phyloP scores from a whole-genome alignment of 2,113 vertebrate species.

The Brienomyrus longianalis region DNA sequence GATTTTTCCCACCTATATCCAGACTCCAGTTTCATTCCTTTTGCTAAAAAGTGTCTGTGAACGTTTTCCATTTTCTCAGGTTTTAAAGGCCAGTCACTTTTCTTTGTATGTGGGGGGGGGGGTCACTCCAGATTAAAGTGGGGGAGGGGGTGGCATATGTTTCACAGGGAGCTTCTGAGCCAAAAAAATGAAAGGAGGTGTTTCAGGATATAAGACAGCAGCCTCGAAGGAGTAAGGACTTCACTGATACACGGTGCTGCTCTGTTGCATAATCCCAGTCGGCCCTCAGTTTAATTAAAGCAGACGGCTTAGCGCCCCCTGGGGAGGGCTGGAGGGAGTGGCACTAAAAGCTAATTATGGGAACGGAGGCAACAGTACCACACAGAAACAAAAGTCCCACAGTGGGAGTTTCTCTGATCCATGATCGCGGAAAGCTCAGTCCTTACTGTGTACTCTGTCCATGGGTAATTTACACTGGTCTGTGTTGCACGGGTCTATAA shows the following conservation, averaged over 20 bases:
- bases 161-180: background rate
- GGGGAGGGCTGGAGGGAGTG: background rate
- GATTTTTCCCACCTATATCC: background rate
- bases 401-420: background rate
- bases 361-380: background rate
- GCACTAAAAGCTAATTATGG: background rate
- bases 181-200: constrained; percentile 11
- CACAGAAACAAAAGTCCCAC: background rate
- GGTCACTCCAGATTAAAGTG: background rate
- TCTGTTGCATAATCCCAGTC: background rate
- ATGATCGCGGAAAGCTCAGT: no score
- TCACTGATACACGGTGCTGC: background rate
- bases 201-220: constrained; percentile 11
- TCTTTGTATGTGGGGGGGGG: background rate
- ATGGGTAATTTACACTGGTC: background rate
- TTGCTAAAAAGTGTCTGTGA: background rate
- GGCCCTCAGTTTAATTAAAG: background rate
- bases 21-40: background rate
- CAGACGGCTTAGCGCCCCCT: constrained; percentile 12
- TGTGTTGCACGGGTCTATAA: background rate
- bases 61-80: background rate
- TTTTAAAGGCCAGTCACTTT: background rate
- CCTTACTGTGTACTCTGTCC: background rate
- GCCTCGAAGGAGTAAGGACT: background rate
- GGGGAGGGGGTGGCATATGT: background rate